Evolutionary conservation across 2,888 invertebrate genomes (phyloP), one percentile per base, ranked within the genome.

Genomic region (Dolomedes plantarius): DNA sequence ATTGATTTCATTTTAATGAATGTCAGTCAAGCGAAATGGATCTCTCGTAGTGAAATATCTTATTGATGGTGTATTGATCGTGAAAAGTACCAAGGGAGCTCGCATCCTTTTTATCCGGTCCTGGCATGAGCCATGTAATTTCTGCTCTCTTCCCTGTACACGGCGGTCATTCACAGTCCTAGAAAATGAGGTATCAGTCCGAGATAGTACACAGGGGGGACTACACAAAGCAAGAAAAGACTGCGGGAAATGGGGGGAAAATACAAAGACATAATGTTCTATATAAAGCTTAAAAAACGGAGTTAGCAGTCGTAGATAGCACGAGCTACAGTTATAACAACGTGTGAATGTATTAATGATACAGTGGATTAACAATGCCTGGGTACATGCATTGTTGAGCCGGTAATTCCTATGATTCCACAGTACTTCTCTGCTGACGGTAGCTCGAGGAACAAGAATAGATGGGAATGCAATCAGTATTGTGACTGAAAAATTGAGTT

Each of bases 301-400:
- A 7, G 23, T 13, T 23, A 23, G 56, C 16, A 23, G 11, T 23
- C 1, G 56, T 5, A 56, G 56, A 56, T 56, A 56, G 3, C 56
- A 23, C 5, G 1, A 11, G 5, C 23, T 46, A 56, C 11, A 36
- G 50, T 68, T 73, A 41, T 78, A 77, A 77, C 73, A 85, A 78
- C 56, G 83, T 68, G 72, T 62, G 77, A 85, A 77, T 78, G 77
- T 77, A 77, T 85, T 85, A 85, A 85, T 77, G 83, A 77, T 85
- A 77, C 67, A 77, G 50, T 46, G 50, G 36, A 85, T 85, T 85
- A 77, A 77, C 83, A 85, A 78, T 77, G 31, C 77, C 9, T 46
- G 65, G 46, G 56, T 56, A 56, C 19, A 67, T 31, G 9, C 32
- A 41, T 64, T 82, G 64, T 82, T 39, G 31, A 39, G 13, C 13